Percentiles rank a stretch among this genome's conserved stretches.
Conservation (phyloP, 2,888 invertebrate species). For the Tipula confusa region DNA sequence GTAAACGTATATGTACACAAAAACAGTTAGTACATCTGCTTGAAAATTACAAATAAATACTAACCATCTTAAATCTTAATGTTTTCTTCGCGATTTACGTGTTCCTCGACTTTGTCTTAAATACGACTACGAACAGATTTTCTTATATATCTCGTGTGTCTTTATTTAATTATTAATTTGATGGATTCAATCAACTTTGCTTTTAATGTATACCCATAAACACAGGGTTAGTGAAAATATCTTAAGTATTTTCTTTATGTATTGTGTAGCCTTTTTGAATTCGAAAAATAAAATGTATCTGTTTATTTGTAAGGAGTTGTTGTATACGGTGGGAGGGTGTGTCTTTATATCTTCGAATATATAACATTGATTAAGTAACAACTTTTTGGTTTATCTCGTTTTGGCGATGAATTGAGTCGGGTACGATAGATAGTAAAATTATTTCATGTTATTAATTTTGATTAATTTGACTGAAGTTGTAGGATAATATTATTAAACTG, state of each 20-base stretch:
- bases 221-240: background rate
- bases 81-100: too few relatives aligned
- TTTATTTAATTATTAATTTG: constrained; percentile 20
- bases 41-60: background rate
- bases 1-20: background rate
- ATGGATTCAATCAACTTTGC: background rate
- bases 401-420: background rate
- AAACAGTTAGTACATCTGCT: background rate
- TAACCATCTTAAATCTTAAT: background rate
- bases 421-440: background rate
- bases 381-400: background rate
- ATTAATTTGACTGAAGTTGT: background rate
- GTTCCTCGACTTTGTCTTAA: background rate
- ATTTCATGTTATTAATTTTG: background rate
- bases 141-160: background rate
- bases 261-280: background rate
- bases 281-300: background rate
- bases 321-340: background rate
- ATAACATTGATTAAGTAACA: background rate
- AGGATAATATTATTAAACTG: background rate
- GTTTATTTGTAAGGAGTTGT: background rate
- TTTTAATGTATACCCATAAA: background rate
- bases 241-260: background rate
- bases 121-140: background rate
- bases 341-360: background rate